Percentiles rank a stretch among this genome's conserved stretches.
phyloP scores from a whole-genome alignment of 1,140 invertebrate species.

The Pantala flavescens region DNA sequence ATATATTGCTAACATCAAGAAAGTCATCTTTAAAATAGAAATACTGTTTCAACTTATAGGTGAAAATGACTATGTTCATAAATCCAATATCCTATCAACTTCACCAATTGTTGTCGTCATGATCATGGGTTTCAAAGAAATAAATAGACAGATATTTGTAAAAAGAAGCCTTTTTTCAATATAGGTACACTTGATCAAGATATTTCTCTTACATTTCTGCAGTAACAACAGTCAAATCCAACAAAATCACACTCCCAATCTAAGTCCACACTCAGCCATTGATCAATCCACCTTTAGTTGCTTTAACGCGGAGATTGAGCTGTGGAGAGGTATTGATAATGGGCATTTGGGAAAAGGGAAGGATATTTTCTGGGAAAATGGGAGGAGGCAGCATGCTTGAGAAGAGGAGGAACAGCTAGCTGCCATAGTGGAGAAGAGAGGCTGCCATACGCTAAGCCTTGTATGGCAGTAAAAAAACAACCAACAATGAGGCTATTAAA shows the following conservation, averaged over 20 bases:
- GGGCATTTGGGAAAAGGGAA: too few relatives aligned
- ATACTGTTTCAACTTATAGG: too few relatives aligned
- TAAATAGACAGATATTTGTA: background rate
- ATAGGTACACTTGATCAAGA: background rate
- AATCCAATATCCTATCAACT: too few relatives aligned
- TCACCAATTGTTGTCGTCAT: too few relatives aligned
- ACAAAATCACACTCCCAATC: constrained; percentile 3
- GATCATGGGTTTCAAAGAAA: too few relatives aligned
- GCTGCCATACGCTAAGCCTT: background rate
- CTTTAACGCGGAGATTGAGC: too few relatives aligned
- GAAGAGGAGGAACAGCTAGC: background rate
- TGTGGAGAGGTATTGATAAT: too few relatives aligned
- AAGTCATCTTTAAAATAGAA: too few relatives aligned
- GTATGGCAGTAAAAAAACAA: background rate
- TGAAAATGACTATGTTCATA: too few relatives aligned
- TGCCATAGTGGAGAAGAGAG: background rate
- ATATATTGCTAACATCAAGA: too few relatives aligned
- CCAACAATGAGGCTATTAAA: background rate
- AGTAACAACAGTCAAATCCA: constrained; percentile 5
- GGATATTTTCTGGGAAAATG: too few relatives aligned
- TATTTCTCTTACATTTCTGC: background rate
- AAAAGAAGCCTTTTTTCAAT: constrained; percentile 10
- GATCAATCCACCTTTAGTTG: background rate
- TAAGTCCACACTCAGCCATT: background rate
- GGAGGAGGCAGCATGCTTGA: too few relatives aligned